Evolutionary conservation across 92 coral and sea anemone species (phyloP).

Genomic region (Siderastrea siderea): DNA sequence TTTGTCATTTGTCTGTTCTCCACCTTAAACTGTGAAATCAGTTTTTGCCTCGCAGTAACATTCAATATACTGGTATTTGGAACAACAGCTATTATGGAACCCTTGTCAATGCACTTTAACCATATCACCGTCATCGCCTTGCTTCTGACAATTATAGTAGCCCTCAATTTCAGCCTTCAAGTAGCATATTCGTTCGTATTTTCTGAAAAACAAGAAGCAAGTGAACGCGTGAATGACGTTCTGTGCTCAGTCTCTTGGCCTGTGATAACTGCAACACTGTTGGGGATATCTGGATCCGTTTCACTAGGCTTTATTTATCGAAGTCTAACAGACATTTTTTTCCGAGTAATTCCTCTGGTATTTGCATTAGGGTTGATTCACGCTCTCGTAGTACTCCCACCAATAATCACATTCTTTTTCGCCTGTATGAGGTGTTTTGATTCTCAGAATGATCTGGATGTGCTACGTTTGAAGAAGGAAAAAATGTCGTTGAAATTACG

Average conservation of each 20-base stretch:
- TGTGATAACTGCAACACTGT: slow-evolving; percentile 28
- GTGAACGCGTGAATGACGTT: slow-evolving; percentile 34
- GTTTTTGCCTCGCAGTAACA: slow-evolving; percentile 3
- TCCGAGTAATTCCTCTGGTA: slow-evolving; percentile 57
- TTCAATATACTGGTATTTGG: slow-evolving; percentile 35
- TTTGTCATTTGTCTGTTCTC: slow-evolving; percentile 5
- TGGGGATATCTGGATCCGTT: slow-evolving; percentile 60
- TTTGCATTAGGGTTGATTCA: slow-evolving; percentile 67
- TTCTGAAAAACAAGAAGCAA: background rate
- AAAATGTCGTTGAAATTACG: background rate
- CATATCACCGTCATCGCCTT: slow-evolving; percentile 29
- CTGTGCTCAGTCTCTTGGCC: slow-evolving; percentile 49
- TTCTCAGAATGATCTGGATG: background rate
- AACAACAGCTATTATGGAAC: slow-evolving; percentile 14
- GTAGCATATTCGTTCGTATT: slow-evolving; percentile 25
- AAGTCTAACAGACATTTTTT: slow-evolving; percentile 50
- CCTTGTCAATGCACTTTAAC: slow-evolving; percentile 23
- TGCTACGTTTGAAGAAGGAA: background rate
- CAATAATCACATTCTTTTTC: slow-evolving; percentile 7
- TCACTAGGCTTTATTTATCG: slow-evolving; percentile 78
- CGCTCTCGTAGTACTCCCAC: slow-evolving; percentile 57
- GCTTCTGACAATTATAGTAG: slow-evolving; percentile 8
- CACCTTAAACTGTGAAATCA: slow-evolving; percentile 3
- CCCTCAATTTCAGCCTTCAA: slow-evolving; percentile 25
- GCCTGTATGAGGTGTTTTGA: background rate